These are phyloP conservation scores for Spilogale gracilis DNA, from an alignment of 2,113 vertebrate genomes.

Conservation along the genomic window DNA sequence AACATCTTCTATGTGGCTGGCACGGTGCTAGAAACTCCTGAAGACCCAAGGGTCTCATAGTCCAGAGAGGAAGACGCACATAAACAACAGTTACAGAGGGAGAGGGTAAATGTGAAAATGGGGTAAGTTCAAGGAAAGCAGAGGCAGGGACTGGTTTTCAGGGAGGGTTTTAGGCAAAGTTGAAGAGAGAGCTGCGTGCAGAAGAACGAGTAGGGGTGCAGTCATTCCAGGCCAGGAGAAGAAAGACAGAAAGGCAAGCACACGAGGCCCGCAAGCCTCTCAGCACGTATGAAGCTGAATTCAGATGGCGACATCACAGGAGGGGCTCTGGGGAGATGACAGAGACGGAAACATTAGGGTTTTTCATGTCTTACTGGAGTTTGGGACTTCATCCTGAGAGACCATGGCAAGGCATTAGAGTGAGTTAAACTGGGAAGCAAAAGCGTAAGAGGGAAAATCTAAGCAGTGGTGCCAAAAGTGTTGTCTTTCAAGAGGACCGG, in stretches of 20 bases:
- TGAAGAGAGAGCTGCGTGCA: not conserved
- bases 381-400: not conserved
- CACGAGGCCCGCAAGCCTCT: not conserved
- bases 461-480: not conserved
- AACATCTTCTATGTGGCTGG: not conserved
- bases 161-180: not conserved
- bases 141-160: not conserved
- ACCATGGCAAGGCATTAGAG: not conserved
- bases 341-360: not conserved
- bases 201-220: not conserved
- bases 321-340: not conserved
- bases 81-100: not conserved
- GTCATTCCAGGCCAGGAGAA: not conserved
- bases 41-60: not conserved
- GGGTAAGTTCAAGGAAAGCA: not conserved
- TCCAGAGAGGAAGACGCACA: not conserved
- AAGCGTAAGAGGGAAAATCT: not conserved
- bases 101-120: not conserved
- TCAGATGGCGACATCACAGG: not conserved
- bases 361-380: not conserved
- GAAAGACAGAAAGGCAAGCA: not conserved
- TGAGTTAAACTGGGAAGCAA: conserved; percentile 13
- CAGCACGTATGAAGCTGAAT: not conserved
- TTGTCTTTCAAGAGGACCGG: not conserved
- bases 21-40: not conserved